phyloP scores from a whole-genome alignment of 2,797 vertebrate genomes.

The Pelobates cultripes region DNA sequence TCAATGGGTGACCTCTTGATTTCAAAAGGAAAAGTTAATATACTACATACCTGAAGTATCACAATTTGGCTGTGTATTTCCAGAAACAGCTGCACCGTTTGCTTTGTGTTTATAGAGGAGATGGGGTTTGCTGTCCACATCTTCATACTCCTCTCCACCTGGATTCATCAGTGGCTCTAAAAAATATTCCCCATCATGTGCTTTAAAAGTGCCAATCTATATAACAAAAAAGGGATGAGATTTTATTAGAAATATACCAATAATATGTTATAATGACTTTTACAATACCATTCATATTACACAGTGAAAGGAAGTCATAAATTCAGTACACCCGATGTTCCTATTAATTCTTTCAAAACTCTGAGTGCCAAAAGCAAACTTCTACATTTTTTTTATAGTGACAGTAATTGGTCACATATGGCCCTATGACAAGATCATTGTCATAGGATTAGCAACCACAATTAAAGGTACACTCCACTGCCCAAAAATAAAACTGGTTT shows the following conservation, averaged over 20 bases:
- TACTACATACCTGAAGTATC: constrained; percentile 82
- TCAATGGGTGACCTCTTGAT: too few relatives aligned
- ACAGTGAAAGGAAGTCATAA: neutral
- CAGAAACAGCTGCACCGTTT: constrained; percentile 63
- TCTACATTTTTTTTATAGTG: too few relatives aligned
- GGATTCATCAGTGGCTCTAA: constrained; percentile 87
- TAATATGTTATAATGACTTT: neutral
- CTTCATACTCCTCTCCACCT: constrained; percentile 81
- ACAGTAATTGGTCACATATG: too few relatives aligned
- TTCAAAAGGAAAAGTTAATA: too few relatives aligned
- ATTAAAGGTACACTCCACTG: too few relatives aligned
- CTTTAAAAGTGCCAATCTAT: constrained; percentile 91
- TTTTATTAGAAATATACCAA: constrained; percentile 37
- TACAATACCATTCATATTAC: constrained; percentile 4
- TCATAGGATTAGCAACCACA: too few relatives aligned
- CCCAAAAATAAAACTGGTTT: too few relatives aligned
- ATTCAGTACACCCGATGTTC: neutral
- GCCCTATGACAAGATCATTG: too few relatives aligned
- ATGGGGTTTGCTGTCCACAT: constrained; percentile 92
- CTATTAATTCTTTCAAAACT: neutral
- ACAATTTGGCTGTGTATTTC: constrained; percentile 72
- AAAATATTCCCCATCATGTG: constrained; percentile 89
- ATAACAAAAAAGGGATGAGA: constrained; percentile 54
- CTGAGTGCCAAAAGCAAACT: neutral
- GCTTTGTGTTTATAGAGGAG: constrained; percentile 87